Percentiles rank a stretch among this genome's conserved stretches.
phyloP scores from a whole-genome alignment of 1,140 invertebrate species.

The Bradysia coprophila region DNA sequence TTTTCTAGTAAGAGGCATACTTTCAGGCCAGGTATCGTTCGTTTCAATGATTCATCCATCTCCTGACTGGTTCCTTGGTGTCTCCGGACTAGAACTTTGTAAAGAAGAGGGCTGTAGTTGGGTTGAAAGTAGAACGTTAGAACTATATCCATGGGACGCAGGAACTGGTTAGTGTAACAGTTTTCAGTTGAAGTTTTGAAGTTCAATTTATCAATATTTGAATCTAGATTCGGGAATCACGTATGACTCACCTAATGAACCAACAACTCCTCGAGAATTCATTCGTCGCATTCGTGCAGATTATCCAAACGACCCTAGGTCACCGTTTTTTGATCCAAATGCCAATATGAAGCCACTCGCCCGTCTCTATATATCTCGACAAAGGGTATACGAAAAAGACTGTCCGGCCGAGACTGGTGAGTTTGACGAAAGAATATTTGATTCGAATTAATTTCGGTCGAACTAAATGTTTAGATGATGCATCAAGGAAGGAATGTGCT shows the following conservation, averaged over 20 bases:
- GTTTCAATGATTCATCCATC: constrained; percentile 91
- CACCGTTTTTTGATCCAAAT: constrained; percentile 77
- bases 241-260: constrained; percentile 64
- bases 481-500: constrained; percentile 43
- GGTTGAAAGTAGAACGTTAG: constrained; percentile 68
- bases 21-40: constrained; percentile 78
- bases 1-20: no score
- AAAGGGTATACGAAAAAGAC: constrained; percentile 71
- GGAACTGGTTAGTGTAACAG: constrained; percentile 90
- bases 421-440: no score
- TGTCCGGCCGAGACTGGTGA: constrained; percentile 45
- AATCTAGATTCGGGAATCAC: no score
- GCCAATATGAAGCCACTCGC: constrained; percentile 87
- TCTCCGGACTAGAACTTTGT: constrained; percentile 84
- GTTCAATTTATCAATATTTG: no score
- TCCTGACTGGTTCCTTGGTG: constrained; percentile 96
- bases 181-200: no score
- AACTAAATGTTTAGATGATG: no score
- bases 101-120: constrained; percentile 82
- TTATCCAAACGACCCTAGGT: constrained; percentile 60
- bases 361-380: constrained; percentile 54
- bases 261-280: constrained; percentile 60
- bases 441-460: no score
- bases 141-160: constrained; percentile 94
- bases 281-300: constrained; percentile 76